A percentile compares a stretch with the other conserved stretches of the same genome.
phyloP scores from a whole-genome alignment of 2,113 vertebrate species.

The Chionis minor region DNA sequence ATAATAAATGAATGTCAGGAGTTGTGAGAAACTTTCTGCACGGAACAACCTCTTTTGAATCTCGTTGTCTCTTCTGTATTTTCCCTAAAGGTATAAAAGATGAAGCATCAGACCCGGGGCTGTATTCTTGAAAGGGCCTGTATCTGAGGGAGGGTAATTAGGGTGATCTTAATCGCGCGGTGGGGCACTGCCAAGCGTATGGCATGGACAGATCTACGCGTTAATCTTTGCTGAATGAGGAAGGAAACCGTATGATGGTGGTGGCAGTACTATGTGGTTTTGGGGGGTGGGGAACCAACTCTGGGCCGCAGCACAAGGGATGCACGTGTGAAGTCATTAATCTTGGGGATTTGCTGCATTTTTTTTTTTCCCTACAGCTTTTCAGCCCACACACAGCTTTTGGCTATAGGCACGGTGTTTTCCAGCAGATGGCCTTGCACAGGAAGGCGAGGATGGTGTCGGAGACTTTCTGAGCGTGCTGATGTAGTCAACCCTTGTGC shows the following conservation, averaged over 20 bases:
- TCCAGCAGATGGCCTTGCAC: background rate
- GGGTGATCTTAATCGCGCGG: background rate
- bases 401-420: background rate
- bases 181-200: background rate
- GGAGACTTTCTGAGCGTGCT: background rate
- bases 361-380: background rate
- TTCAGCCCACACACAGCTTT: background rate
- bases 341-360: background rate
- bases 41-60: background rate
- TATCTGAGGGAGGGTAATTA: background rate
- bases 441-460: background rate
- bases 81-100: background rate
- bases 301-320: background rate
- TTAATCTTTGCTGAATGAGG: background rate
- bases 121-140: background rate
- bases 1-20: background rate
- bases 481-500: background rate
- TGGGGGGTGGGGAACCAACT: background rate
- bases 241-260: background rate
- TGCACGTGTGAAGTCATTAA: slow-evolving; percentile 21
- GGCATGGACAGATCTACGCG: accelerated
- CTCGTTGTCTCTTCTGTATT: accelerated
- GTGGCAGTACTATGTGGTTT: background rate
- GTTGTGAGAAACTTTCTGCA: background rate
- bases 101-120: background rate